Conservation (phyloP, 1,140 invertebrate genomes). For the Nautilus pompilius region DNA sequence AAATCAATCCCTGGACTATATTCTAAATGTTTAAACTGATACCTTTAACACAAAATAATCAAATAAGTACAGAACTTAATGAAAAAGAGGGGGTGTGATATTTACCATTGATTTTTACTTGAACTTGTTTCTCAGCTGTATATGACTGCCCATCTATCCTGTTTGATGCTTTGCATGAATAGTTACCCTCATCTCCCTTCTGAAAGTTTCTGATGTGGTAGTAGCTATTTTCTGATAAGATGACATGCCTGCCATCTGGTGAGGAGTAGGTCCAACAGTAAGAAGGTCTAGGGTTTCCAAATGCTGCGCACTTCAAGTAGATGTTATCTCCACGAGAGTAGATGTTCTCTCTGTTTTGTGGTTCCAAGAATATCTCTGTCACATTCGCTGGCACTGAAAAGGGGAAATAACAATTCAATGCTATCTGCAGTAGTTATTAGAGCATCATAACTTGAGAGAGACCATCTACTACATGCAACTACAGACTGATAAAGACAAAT, state of each 20-base stretch:
- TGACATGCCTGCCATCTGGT: slow-evolving; percentile 2
- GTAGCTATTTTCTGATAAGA: slow-evolving; percentile 4
- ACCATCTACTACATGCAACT: too few species aligned
- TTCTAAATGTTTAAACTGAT: too few species aligned
- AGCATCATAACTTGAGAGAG: too few species aligned
- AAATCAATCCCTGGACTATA: too few species aligned
- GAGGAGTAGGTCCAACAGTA: slow-evolving; percentile 27
- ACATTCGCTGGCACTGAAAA: slow-evolving; percentile 17
- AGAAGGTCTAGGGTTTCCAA: slow-evolving; percentile 23
- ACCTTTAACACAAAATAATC: too few species aligned
- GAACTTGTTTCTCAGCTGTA: slow-evolving; percentile 11
- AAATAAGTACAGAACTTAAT: too few species aligned
- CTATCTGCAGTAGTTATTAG: too few species aligned
- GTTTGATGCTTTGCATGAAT: slow-evolving; percentile 27
- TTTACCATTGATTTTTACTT: slow-evolving; percentile 17
- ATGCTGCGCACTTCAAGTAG: slow-evolving; percentile 17
- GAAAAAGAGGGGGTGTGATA: too few species aligned
- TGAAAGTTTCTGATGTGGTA: slow-evolving; percentile 22
- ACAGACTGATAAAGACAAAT: too few species aligned
- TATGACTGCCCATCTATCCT: slow-evolving; percentile 18
- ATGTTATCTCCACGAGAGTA: slow-evolving; percentile 18
- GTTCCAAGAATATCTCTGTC: slow-evolving; percentile 9
- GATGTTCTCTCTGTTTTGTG: slow-evolving; percentile 1
- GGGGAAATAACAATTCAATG: background rate
- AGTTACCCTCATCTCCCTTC: slow-evolving; percentile 16